Percentiles rank a stretch among this genome's conserved stretches.
These are phyloP conservation scores for Corbicula japonica DNA, from an alignment of 2,888 invertebrate species.

Conservation along the genomic window DNA sequence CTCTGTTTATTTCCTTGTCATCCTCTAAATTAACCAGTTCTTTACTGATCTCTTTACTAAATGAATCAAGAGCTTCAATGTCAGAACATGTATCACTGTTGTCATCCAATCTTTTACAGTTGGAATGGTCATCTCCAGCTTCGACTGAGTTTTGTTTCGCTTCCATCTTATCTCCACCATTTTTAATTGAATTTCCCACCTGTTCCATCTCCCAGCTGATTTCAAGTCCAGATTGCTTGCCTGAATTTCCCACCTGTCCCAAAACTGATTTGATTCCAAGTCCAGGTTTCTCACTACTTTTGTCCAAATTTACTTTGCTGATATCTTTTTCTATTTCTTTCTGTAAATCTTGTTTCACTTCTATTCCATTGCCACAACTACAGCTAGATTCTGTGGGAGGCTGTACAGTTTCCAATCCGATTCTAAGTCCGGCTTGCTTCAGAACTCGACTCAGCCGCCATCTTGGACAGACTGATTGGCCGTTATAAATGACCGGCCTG, in stretches of 20 bases:
- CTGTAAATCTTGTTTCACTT: not conserved
- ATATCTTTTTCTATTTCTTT: not conserved
- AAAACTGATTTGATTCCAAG: not conserved
- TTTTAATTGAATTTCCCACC: too few relatives aligned
- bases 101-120: too few relatives aligned
- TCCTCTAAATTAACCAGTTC: not conserved
- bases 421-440: conserved; percentile 63
- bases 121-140: too few relatives aligned
- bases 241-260: too few relatives aligned
- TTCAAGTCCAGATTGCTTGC: too few relatives aligned
- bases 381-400: not conserved
- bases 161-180: too few relatives aligned
- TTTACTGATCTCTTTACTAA: too few relatives aligned
- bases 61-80: too few relatives aligned
- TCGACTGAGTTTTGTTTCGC: too few relatives aligned
- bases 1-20: not conserved
- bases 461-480: conserved; percentile 36
- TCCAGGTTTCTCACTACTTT: not conserved
- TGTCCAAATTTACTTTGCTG: not conserved
- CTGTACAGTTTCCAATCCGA: conserved; percentile 6
- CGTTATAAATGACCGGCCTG: conserved; percentile 18
- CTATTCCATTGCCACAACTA: not conserved
- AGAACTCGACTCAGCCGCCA: conserved; percentile 58
- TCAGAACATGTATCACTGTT: too few relatives aligned
- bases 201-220: too few relatives aligned